Conservation (phyloP, 2,113 vertebrate species). For the Donacobius atricapilla region DNA sequence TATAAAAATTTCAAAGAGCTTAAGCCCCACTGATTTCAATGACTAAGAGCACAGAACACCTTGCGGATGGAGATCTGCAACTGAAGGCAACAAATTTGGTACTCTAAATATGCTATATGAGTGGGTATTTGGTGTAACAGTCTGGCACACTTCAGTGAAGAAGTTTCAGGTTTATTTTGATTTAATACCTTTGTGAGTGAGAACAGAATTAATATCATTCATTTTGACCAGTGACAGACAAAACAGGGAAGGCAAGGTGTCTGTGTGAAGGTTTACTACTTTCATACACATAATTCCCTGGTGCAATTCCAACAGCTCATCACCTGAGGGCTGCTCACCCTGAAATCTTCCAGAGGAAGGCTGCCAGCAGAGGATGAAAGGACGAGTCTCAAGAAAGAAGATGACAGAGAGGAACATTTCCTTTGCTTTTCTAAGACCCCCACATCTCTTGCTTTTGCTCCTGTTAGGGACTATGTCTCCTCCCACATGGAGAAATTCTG, state of each 20-base stretch:
- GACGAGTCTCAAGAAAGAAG: background rate
- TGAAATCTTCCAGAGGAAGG: background rate
- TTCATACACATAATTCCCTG: background rate
- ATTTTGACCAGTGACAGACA: background rate
- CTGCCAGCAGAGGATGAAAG: background rate
- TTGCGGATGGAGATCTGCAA: background rate
- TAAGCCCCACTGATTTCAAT: background rate
- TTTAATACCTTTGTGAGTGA: background rate
- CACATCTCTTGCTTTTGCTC: background rate
- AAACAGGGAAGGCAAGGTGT: background rate
- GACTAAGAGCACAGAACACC: background rate
- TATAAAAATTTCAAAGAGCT: background rate
- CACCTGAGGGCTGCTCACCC: background rate
- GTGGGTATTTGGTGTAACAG: background rate
- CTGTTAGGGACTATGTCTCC: background rate
- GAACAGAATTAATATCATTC: background rate
- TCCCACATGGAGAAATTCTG: background rate
- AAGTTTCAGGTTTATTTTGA: background rate
- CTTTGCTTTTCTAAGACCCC: background rate
- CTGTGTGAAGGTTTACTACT: background rate
- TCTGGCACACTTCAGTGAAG: background rate
- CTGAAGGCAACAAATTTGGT: background rate
- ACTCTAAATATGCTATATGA: background rate
- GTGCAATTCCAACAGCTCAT: background rate
- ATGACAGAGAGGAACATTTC: rapidly evolving